Base-by-base conservation (phyloP, 2,888 invertebrate genomes). In the Drosophila prolongata region DNA sequence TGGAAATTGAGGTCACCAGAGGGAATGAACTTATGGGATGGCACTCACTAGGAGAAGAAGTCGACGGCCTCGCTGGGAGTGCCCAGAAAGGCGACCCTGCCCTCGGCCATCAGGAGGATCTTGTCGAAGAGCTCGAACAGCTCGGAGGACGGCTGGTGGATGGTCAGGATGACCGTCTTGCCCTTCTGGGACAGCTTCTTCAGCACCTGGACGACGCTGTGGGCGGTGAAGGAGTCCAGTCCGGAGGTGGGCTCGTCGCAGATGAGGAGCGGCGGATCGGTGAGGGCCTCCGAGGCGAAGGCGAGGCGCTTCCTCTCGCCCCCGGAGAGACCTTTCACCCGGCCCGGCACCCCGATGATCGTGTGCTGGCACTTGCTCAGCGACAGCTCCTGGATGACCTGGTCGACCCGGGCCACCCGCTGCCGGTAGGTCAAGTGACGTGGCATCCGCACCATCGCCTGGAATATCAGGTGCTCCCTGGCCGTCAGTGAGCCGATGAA, bases 161-260 rank as follows among this genome's bases (percentile, higher is more conserved):
- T 97, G 1, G 98, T 98, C 87, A 96, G 95, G 27, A 98, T 94
- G 58, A 98, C 95, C 0, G 98, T 98, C 93, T 97, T 98, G 27
- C 98, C 97, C 82, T 95, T 95, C 84, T 94, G 94, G 1, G 96
- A 95, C 62, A 96, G 92, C 42, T 95, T 94, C 92, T 96, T 96
- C 44, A 96, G 92, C 53, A 96, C 96, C 91, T 96, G 95, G 16
- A 98, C 95, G 2, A 99, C 97, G 91, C 96, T 98, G 90, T 97
- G 96, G 0, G 99, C 99, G 98, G 98, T 99, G 89, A 97, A 98
- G 0, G 98, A 98, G 92, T 99, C 99, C 64, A 99, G 93, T 1
- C 99, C 98, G 0, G 98, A 98, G 0, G 99, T 99, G 0, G 99
- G 99, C 89, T 99, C 99, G 89, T 99, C 99, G 91, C 98, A 98